A percentile compares a stretch with the other conserved stretches of the same genome.
Conservation (phyloP, 1,140 invertebrate species). For the Brachionus rotundiformis region DNA sequence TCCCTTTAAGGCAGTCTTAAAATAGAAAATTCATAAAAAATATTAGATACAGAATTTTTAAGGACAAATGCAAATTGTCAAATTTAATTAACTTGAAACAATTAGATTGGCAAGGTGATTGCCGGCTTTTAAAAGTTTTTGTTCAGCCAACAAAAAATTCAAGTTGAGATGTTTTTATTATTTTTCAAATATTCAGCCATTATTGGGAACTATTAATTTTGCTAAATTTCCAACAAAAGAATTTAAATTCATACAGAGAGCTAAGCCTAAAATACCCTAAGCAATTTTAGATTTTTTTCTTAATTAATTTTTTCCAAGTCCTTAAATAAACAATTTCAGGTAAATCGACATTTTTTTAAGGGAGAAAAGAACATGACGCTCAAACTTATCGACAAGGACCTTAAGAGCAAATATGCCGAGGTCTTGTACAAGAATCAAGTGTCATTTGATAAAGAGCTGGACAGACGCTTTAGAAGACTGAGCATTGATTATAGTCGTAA, state of each 20-base stretch:
- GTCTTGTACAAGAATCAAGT: conserved; percentile 49
- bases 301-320: conserved; percentile 8
- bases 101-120: background rate
- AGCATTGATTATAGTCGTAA: background rate
- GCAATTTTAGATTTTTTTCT: background rate
- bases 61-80: background rate
- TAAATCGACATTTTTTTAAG: background rate
- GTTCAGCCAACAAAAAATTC: background rate
- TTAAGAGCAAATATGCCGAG: conserved; percentile 52
- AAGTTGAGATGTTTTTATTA: conserved; percentile 6
- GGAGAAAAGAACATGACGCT: conserved; percentile 21
- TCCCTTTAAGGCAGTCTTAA: background rate
- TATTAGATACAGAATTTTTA: background rate
- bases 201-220: background rate
- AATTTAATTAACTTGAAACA: background rate
- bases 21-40: background rate
- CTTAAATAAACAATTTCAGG: conserved; percentile 3
- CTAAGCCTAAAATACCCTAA: background rate
- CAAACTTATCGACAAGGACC: conserved; percentile 42
- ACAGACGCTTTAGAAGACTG: conserved; percentile 25
- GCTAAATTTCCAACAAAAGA: background rate
- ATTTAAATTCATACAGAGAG: background rate
- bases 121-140: background rate
- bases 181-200: conserved; percentile 4
- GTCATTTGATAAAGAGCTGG: conserved; percentile 20